phyloP scores from a whole-genome alignment of 2,888 invertebrate genomes.

The Eupithecia dodoneata region DNA sequence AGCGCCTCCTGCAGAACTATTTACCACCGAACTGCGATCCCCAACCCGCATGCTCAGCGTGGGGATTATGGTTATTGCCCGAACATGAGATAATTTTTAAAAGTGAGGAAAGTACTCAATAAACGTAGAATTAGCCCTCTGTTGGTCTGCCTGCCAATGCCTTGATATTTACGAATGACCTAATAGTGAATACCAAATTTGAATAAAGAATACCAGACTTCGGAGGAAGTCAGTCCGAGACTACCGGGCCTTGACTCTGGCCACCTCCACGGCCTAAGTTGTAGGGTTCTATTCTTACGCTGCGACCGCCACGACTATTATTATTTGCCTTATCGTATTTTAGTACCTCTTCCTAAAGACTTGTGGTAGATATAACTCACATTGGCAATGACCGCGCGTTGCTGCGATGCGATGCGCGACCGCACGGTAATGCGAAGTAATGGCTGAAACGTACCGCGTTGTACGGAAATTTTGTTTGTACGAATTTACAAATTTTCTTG shows the following conservation, averaged over 20 bases:
- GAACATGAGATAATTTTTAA: no score
- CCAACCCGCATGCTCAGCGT: no score
- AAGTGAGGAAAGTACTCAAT: no score
- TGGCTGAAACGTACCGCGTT: slow-evolving; percentile 46
- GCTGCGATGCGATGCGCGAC: slow-evolving; percentile 38
- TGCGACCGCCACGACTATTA: background rate
- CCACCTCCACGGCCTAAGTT: background rate
- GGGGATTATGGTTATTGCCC: no score
- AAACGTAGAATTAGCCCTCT: no score
- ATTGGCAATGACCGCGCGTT: slow-evolving; percentile 47
- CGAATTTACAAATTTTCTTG: slow-evolving; percentile 22
- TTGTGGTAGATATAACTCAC: slow-evolving; percentile 43
- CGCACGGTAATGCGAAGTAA: slow-evolving; percentile 58
- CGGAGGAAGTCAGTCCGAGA: no score
- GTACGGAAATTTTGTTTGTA: slow-evolving; percentile 22
- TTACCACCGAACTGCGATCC: no score
- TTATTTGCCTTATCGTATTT: slow-evolving; percentile 9
- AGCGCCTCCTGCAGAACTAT: no score
- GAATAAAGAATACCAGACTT: no score
- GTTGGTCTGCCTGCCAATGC: no score
- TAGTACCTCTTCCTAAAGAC: slow-evolving; percentile 19
- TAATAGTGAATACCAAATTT: no score
- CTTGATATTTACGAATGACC: no score
- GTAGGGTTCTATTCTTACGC: background rate
- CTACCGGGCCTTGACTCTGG: background rate